A percentile compares a stretch with the other conserved stretches of the same genome.
phyloP scores from a whole-genome alignment of 2,113 vertebrate genomes.

The Seriola quinqueradiata region DNA sequence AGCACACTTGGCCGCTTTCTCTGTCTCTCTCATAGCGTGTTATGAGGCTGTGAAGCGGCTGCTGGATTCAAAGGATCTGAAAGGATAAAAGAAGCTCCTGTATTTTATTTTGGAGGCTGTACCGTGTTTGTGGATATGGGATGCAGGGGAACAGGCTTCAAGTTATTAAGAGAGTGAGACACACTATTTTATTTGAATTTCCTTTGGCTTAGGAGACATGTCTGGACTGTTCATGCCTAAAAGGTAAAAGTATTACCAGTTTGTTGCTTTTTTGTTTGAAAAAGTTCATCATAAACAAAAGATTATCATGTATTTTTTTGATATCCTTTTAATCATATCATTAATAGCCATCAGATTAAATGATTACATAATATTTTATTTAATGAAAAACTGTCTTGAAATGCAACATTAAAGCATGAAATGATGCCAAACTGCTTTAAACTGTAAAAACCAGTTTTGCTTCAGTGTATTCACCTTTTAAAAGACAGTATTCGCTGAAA shows the following conservation, averaged over 20 bases:
- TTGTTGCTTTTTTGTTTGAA: not conserved
- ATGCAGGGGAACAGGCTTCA: not conserved
- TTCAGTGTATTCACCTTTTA: conserved; percentile 7
- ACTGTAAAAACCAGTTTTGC: not conserved
- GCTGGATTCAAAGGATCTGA: not conserved
- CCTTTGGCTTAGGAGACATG: not conserved
- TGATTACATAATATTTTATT: not conserved
- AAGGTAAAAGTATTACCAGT: conserved; percentile 33
- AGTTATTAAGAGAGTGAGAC: conserved; percentile 9
- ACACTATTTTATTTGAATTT: conserved; percentile 5
- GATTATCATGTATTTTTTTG: too few species aligned
- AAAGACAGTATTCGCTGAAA: conserved; percentile 26
- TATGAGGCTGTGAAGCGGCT: conserved; percentile 20
- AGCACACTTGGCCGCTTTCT: not conserved
- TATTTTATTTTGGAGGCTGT: not conserved
- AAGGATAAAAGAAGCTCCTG: conserved; percentile 4
- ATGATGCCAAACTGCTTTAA: not conserved
- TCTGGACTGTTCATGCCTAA: not conserved
- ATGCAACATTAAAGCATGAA: too few species aligned
- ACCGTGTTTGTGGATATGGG: not conserved
- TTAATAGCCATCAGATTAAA: not conserved
- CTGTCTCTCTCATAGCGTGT: not conserved
- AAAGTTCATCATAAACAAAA: not conserved
- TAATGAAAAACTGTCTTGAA: not conserved
- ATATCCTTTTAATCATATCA: not conserved